These are phyloP conservation scores for Zaprionus gabonicus DNA, from an alignment of 1,140 invertebrate genomes.

Conservation along the genomic window DNA sequence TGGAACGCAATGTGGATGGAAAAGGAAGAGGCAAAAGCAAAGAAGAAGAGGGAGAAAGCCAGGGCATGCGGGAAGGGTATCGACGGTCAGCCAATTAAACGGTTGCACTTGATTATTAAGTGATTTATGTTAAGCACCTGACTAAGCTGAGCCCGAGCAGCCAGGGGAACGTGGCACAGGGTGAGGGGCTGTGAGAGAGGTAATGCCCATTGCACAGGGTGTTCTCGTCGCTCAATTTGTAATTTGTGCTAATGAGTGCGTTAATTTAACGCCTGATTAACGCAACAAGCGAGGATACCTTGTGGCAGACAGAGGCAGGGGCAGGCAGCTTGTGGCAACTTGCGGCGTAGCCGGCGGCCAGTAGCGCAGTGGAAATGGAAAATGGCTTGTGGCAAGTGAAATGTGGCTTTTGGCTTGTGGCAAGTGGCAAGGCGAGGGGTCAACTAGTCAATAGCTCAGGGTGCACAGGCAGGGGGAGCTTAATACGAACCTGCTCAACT, in stretches of 20 bases:
- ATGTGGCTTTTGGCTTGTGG: slow-evolving; percentile 15
- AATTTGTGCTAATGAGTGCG: slow-evolving; percentile 82
- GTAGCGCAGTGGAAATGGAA: not conserved
- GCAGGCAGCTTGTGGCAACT: not conserved
- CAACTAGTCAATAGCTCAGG: slow-evolving; percentile 35
- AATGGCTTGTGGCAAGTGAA: slow-evolving; percentile 6
- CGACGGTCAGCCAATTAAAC: slow-evolving; percentile 67
- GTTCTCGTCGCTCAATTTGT: slow-evolving; percentile 69
- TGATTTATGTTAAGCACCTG: slow-evolving; percentile 79
- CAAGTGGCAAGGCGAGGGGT: slow-evolving; percentile 17
- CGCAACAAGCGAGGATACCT: slow-evolving; percentile 39
- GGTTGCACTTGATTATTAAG: slow-evolving; percentile 79
- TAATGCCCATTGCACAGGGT: not conserved
- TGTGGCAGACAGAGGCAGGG: slow-evolving; percentile 33
- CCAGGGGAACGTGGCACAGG: not conserved
- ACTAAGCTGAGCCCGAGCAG: slow-evolving; percentile 36
- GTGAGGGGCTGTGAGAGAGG: too few relatives aligned
- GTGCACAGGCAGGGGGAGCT: slow-evolving; percentile 4
- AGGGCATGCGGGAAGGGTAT: not conserved
- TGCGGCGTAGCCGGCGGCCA: not conserved
- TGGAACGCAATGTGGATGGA: not conserved
- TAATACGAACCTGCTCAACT: slow-evolving; percentile 45
- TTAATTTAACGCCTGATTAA: slow-evolving; percentile 82
- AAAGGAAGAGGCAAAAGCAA: too few relatives aligned
- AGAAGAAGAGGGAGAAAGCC: not conserved